Percentiles rank a stretch among this genome's conserved stretches.
Evolutionary conservation across 2,797 vertebrate genomes (phyloP).

Genomic region (Propithecus perrieri): DNA sequence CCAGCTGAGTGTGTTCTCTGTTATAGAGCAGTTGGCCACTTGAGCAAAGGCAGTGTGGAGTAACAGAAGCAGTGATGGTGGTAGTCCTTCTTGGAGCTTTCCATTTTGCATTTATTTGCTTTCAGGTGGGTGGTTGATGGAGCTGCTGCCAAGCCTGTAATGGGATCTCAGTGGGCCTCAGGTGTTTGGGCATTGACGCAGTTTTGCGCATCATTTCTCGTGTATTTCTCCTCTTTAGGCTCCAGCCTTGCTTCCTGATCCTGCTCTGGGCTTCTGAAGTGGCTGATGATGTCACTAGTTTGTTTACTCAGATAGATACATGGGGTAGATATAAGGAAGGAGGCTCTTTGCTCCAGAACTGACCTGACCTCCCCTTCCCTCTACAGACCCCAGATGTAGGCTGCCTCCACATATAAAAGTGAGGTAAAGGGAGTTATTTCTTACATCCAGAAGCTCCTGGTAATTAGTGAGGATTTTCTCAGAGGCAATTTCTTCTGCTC

Average conservation of each 20-base stretch:
- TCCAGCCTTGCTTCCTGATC: conserved; percentile 27
- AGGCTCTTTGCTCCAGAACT: not conserved
- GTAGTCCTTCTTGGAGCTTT: not conserved
- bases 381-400: not conserved
- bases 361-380: not conserved
- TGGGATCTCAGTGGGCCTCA: conserved; percentile 14
- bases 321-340: not conserved
- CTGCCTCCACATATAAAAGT: not conserved
- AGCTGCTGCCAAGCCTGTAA: conserved; percentile 5
- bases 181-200: conserved; percentile 27
- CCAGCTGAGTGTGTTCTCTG: not conserved
- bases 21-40: not conserved
- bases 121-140: conserved; percentile 2
- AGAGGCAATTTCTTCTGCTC: conserved; percentile 16
- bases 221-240: not conserved
- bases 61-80: conserved; percentile 17
- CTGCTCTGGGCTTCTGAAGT: conserved; percentile 39
- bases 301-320: conserved; percentile 36
- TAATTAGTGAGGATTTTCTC: conserved; percentile 54
- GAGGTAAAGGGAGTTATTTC: not conserved
- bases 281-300: not conserved
- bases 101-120: conserved; percentile 36
- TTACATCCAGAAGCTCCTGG: not conserved
- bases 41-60: not conserved
- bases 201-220: conserved; percentile 34